Evolutionary conservation across 2,113 vertebrate species (phyloP).

Genomic region (Osmerus eperlanus): DNA sequence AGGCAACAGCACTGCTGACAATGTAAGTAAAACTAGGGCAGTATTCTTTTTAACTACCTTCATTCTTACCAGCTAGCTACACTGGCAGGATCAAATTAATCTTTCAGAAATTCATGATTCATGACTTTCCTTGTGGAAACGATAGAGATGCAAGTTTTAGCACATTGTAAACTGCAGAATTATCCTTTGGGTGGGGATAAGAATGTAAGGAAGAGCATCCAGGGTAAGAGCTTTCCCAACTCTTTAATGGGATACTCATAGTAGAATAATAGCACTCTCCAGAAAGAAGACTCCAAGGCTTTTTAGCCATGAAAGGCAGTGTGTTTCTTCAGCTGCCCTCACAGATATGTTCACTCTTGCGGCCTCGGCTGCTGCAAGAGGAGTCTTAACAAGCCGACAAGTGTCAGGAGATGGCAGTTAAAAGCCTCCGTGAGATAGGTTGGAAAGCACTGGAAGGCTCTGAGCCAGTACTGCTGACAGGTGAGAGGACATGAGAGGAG

Average conservation of each 20-base stretch:
- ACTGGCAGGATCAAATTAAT: background rate
- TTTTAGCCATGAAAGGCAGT: background rate
- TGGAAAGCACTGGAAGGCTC: background rate
- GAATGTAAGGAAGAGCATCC: too few relatives aligned
- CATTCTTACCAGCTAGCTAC: background rate
- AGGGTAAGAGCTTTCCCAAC: background rate
- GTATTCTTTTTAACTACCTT: background rate
- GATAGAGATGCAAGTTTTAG: too few relatives aligned
- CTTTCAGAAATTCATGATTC: too few relatives aligned
- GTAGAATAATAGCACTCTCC: background rate
- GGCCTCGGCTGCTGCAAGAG: background rate
- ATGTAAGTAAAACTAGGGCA: background rate
- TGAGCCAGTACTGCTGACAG: background rate
- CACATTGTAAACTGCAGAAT: too few relatives aligned
- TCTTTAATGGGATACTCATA: background rate
- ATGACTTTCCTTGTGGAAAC: too few relatives aligned
- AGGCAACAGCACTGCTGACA: background rate
- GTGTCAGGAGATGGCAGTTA: background rate
- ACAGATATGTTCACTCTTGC: background rate
- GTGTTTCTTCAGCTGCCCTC: background rate
- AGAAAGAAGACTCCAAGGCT: background rate
- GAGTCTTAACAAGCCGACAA: background rate
- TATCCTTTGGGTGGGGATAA: background rate
- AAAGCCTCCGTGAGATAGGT: constrained; percentile 1
- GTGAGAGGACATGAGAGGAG: background rate